Percentiles rank a stretch among this genome's conserved stretches.
These are phyloP conservation scores for Chamaea fasciata DNA, from an alignment of 2,113 vertebrate species.

Conservation along the genomic window DNA sequence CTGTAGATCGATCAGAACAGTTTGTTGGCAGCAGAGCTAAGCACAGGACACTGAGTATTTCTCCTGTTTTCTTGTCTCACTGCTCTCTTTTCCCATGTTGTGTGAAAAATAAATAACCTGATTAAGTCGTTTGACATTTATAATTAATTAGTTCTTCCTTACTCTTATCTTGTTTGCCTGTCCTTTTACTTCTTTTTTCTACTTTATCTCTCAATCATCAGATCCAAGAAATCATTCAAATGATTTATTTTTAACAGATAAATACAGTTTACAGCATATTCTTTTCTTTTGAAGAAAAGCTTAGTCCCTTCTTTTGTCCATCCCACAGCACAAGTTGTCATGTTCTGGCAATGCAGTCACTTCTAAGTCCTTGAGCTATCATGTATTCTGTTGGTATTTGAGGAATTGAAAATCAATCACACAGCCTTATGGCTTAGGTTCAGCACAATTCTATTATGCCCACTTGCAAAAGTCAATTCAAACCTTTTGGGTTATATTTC, in stretches of 20 bases:
- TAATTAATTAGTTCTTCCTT: constrained; percentile 33
- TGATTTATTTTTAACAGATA: neutral
- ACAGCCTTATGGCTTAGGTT: constrained; percentile 42
- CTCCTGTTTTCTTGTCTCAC: constrained; percentile 5
- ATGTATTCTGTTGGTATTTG: constrained; percentile 37
- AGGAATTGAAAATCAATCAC: constrained; percentile 60
- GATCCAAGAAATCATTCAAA: constrained; percentile 17
- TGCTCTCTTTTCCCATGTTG: neutral
- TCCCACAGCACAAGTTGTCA: neutral
- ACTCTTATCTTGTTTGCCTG: neutral
- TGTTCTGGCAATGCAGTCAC: neutral
- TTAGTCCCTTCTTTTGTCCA: neutral
- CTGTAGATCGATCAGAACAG: neutral
- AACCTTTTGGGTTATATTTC: constrained; percentile 48
- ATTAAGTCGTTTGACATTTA: constrained; percentile 13
- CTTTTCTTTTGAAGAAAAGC: neutral
- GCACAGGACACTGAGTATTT: neutral
- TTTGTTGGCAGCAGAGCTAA: constrained; percentile 1
- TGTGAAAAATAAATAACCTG: neutral
- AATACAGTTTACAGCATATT: neutral
- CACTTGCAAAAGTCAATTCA: constrained; percentile 45
- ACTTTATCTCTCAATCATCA: neutral
- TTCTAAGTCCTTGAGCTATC: constrained; percentile 26
- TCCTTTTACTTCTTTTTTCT: neutral
- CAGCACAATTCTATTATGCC: constrained; percentile 57